A percentile compares a stretch with the other conserved stretches of the same genome.
Evolutionary conservation across 2,113 vertebrate genomes (phyloP).

Genomic region (Balaeniceps rex): DNA sequence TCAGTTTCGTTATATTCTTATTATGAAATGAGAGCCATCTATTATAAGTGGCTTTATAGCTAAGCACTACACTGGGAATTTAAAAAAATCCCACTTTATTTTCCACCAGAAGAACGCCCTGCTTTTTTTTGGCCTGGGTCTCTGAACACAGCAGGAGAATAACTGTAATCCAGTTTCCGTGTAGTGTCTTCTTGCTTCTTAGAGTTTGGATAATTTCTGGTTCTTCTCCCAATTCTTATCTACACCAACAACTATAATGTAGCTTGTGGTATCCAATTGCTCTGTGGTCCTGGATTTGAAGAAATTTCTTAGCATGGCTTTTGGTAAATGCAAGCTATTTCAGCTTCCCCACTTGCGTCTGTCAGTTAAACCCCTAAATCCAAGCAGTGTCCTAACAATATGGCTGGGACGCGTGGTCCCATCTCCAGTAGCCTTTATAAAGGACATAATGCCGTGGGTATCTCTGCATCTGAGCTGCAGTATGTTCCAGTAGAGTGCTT

Average conservation of each 20-base stretch:
- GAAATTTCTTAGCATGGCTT: not conserved
- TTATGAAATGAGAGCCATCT: not conserved
- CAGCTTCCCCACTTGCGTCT: not conserved
- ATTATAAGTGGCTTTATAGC: not conserved
- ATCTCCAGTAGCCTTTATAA: not conserved
- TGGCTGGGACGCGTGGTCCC: rapidly evolving
- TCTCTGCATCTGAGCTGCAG: not conserved
- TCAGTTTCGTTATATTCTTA: not conserved
- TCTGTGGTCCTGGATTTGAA: not conserved
- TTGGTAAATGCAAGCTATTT: not conserved
- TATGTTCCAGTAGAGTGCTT: not conserved
- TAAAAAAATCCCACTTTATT: not conserved
- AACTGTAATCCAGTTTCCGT: not conserved
- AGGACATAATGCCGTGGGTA: not conserved
- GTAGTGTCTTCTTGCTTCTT: not conserved
- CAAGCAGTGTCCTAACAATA: not conserved
- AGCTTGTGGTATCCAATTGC: not conserved
- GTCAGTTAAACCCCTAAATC: not conserved
- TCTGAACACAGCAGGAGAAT: not conserved
- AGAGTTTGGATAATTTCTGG: not conserved
- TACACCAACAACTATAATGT: not conserved
- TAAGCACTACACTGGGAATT: not conserved
- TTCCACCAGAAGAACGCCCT: not conserved
- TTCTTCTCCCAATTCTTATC: not conserved
- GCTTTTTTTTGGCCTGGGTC: not conserved